A percentile compares a stretch with the other conserved stretches of the same genome.
Evolutionary conservation across 2,113 vertebrate species (phyloP).

Genomic region (Natator depressus): DNA sequence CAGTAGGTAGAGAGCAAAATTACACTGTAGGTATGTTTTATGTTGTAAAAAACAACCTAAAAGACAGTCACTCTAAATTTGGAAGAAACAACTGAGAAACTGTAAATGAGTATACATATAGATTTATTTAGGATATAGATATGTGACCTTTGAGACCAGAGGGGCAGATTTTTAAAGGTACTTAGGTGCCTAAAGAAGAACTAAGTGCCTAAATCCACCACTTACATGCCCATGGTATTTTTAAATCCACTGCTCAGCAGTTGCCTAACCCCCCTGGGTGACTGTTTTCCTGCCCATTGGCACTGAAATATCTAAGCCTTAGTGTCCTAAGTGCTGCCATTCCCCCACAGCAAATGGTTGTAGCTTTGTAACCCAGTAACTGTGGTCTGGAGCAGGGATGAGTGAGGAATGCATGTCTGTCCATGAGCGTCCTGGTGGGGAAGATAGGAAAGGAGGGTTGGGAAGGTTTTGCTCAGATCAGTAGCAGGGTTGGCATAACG

Average conservation of each 20-base stretch:
- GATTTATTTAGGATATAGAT: neutral
- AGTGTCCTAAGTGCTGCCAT: neutral
- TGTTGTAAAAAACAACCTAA: neutral
- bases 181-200: neutral
- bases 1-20: neutral
- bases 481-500: neutral
- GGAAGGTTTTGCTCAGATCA: neutral
- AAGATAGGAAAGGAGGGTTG: neutral
- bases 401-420: neutral
- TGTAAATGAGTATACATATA: neutral
- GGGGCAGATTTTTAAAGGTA: neutral
- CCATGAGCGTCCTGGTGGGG: neutral
- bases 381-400: neutral
- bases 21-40: conserved; percentile 67
- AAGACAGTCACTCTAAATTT: neutral
- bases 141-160: neutral
- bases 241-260: neutral
- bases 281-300: neutral
- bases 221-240: neutral
- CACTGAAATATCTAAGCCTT: neutral
- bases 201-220: neutral
- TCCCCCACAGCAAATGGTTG: neutral
- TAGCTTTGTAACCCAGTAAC: neutral
- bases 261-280: neutral
- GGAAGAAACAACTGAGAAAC: neutral